phyloP scores from a whole-genome alignment of 2,797 vertebrate genomes.

The Microcaecilia unicolor region DNA sequence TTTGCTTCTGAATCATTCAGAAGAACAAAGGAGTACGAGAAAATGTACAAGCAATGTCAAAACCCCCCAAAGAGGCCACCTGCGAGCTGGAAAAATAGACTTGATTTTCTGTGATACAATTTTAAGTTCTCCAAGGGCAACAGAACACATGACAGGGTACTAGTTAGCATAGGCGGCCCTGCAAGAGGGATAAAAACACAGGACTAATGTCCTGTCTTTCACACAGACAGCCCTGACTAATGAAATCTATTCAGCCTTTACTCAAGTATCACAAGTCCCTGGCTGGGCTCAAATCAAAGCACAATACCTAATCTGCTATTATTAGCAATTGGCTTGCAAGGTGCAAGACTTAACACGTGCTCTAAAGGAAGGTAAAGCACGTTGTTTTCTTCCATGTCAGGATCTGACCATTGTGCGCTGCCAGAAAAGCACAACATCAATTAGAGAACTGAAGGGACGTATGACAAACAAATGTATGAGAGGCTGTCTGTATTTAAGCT shows the following conservation, averaged over 20 bases:
- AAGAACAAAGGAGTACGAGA: constrained; percentile 4
- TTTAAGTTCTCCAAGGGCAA: neutral
- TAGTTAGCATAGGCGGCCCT: constrained; percentile 1
- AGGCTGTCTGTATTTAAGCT: neutral
- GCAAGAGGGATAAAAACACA: constrained; percentile 12
- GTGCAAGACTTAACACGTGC: neutral
- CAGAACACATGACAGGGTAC: constrained; percentile 10
- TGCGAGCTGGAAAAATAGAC: constrained; percentile 4
- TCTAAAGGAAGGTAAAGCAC: constrained; percentile 5
- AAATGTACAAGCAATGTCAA: neutral
- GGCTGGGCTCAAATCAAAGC: no score
- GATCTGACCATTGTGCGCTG: constrained; percentile 6
- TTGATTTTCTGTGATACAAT: constrained; percentile 11
- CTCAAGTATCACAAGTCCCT: constrained; percentile 13
- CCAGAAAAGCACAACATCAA: neutral
- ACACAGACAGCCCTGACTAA: constrained; percentile 7
- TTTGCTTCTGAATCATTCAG: neutral
- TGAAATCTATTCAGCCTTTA: constrained; percentile 8
- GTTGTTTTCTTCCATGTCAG: constrained; percentile 10
- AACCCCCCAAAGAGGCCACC: constrained; percentile 3
- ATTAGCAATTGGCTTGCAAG: neutral
- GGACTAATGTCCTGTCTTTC: constrained; percentile 4
- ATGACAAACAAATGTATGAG: neutral
- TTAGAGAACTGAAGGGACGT: constrained; percentile 3
- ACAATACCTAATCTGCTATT: constrained; percentile 5